Evolutionary conservation across 2,113 vertebrate species (phyloP), one percentile per base, ranked within the genome.

Genomic region (Meleagris gallopavo): DNA sequence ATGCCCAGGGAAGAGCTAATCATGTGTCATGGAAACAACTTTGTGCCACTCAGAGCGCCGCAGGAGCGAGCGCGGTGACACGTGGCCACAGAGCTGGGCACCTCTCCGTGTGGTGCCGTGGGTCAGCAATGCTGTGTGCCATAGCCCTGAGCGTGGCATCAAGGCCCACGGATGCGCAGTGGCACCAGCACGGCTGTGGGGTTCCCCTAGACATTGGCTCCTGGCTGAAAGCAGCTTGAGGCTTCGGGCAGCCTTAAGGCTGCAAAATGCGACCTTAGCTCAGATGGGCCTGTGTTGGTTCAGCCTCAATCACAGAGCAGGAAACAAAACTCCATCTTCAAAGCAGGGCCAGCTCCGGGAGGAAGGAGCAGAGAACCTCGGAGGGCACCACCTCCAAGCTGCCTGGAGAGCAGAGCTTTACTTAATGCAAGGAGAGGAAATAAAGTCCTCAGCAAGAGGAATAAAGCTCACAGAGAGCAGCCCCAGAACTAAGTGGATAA

Each of bases 61-160:
- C 27, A 16, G 52, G 27, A 54, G 8, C 2, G 52, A 54, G 52
- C 15, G 15, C 9, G 52, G 52, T 54, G 52, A 54, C 52, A 54
- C 9, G 52, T 54, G 52, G 52, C 15, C 27, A 16, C 52, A 54
- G 52, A 16, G 25, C 13, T 3, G 43, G 89, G 77, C 65, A 65
- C 29, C 6, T 34, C 75, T 66, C 38, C 0, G 1, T 1, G 22
- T 10, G 41, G 30, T 1, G 15, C 54, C 1, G 0, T 2, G 43
- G 75, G 70, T 24, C 61, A 13, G 45, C 24, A 8, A 27, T 7
- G 19, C 29, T n/a, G 43, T 57, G 5, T 1, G 57, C 3, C 3
- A 18, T 0, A 29, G 65, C 30, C 41, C 36, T 1, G 0, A 3
- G 30, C n/a, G 8, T 6, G 3, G 46, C 8, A 34, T 64, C 58